Evolutionary conservation across 2,113 vertebrate genomes (phyloP), one percentile per base, ranked within the genome.

Genomic region (Mystacornis crossleyi): DNA sequence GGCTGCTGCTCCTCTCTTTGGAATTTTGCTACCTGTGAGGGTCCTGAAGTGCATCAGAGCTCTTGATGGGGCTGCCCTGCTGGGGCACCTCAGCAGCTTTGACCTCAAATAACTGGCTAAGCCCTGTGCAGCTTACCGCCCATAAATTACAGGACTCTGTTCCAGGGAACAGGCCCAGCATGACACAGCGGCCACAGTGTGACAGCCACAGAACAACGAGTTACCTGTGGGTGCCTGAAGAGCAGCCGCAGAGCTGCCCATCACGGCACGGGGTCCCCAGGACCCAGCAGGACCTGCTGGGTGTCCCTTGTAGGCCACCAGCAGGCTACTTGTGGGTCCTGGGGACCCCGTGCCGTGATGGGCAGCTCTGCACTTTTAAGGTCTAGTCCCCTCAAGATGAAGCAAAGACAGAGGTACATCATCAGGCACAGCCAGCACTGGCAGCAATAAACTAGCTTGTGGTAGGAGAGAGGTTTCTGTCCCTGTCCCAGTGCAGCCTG

Each of bases 241-340:
- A 72, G 18, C 48, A 62, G 21, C 31, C 42, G 43, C 2, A 4
- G 58, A 51, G 20, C 29, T 42, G 40, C 33, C 16, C 40, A n/a
- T 48, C 13, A 2, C 2, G 8, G 57, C 1, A 6, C 0, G 0
- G 19, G 6, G 6, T 40, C 21, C 51, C 11, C 70, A 33, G 0
- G 2, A 14, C 12, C 24, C 55, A 71, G 62, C 24, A 93, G 43
- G 16, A 65, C 14, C 12, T 42, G 23, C 33, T 38, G 12, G 19
- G 8, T 45, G 40, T 45, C 38, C 66, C 38, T 24, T 83, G 48
- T 9, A 58, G 55, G 25, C 62, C 81, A 84, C 69, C 33, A 71
- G 38, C 50, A 62, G 38, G 23, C 19, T 47, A 7, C n/a, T 24
- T 5, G 1, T 11, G 26, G 9, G 11, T 47, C n/a, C n/a, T n/a